A percentile compares a stretch with the other conserved stretches of the same genome.
phyloP scores from a whole-genome alignment of 1,140 invertebrate species.

The Melipona quadrifasciata region DNA sequence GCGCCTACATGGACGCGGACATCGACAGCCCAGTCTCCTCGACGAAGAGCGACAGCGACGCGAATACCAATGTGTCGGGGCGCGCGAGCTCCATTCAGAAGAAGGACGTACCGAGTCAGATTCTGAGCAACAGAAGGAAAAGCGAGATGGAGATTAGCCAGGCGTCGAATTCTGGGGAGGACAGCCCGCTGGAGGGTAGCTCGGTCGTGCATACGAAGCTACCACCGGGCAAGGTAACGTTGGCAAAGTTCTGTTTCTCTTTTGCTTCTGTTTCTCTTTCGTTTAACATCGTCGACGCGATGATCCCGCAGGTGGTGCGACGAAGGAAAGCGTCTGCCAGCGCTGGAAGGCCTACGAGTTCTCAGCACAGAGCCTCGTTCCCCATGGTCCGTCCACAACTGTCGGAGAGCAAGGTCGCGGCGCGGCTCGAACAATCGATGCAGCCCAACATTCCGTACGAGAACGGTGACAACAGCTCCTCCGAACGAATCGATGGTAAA shows the following conservation, averaged over 20 bases:
- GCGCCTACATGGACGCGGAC: constrained; percentile 54
- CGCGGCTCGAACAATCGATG: constrained; percentile 76
- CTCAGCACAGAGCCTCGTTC: constrained; percentile 81
- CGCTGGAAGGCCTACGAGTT: constrained; percentile 71
- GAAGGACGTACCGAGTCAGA: constrained; percentile 54
- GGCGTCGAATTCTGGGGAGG: constrained; percentile 82
- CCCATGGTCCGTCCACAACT: constrained; percentile 81
- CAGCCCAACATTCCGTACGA: constrained; percentile 75
- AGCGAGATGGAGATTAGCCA: constrained; percentile 83
- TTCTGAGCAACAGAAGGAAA: constrained; percentile 75
- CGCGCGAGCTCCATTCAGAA: constrained; percentile 26
- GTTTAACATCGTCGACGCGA: not conserved
- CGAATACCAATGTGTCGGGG: constrained; percentile 9
- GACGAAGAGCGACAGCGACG: constrained; percentile 61
- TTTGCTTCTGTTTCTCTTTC: too few species aligned
- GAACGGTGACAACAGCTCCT: constrained; percentile 77
- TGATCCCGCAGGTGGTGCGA: constrained; percentile 63
- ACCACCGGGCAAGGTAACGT: constrained; percentile 85
- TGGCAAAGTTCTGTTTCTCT: too few species aligned
- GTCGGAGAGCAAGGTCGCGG: constrained; percentile 78
- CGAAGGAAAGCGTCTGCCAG: constrained; percentile 70
- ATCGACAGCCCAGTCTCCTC: constrained; percentile 62
- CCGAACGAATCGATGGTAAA: constrained; percentile 78
- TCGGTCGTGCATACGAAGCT: constrained; percentile 85
- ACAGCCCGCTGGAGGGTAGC: constrained; percentile 82